These are phyloP conservation scores for Pelobates cultripes DNA, from an alignment of 2,797 vertebrate genomes.

Conservation along the genomic window DNA sequence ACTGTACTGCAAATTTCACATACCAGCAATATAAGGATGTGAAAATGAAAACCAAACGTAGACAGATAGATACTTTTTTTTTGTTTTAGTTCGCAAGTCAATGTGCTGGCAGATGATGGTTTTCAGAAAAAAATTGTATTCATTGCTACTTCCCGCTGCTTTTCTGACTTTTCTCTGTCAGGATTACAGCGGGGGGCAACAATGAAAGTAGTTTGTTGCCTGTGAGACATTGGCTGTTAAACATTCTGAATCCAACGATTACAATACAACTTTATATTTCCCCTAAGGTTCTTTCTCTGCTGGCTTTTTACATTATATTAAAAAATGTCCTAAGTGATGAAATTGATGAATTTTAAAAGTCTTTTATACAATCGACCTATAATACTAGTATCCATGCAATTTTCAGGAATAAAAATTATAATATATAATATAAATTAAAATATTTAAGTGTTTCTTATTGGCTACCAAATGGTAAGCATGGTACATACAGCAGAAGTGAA, in stretches of 20 bases:
- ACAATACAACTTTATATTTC: constrained; percentile 51
- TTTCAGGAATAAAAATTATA: constrained; percentile 3
- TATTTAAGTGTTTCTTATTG: constrained; percentile 23
- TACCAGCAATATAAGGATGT: background rate
- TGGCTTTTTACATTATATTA: constrained; percentile 14
- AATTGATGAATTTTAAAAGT: constrained; percentile 45
- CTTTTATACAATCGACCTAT: constrained; percentile 31
- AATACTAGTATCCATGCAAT: constrained; percentile 39
- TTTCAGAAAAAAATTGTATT: constrained; percentile 45
- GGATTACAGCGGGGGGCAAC: constrained; percentile 61
- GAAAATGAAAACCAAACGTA: constrained; percentile 38
- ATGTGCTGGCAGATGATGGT: constrained; percentile 45
- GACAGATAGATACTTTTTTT: constrained; percentile 34
- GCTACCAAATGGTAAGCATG: constrained; percentile 12
- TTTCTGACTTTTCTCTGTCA: constrained; percentile 50
- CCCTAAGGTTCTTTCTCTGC: constrained; percentile 44
- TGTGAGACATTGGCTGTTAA: constrained; percentile 63
- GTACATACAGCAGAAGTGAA: constrained; percentile 12
- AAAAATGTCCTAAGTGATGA: constrained; percentile 26
- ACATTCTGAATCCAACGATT: constrained; percentile 62
- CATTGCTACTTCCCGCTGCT: constrained; percentile 48
- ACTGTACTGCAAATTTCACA: constrained; percentile 11
- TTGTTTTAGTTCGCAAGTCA: constrained; percentile 24
- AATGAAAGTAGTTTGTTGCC: constrained; percentile 63
- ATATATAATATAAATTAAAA: too few relatives aligned